Evolutionary conservation across 2,888 invertebrate species (phyloP), one percentile per base, ranked within the genome.

Genomic region (Leptinotarsa tumamoca): DNA sequence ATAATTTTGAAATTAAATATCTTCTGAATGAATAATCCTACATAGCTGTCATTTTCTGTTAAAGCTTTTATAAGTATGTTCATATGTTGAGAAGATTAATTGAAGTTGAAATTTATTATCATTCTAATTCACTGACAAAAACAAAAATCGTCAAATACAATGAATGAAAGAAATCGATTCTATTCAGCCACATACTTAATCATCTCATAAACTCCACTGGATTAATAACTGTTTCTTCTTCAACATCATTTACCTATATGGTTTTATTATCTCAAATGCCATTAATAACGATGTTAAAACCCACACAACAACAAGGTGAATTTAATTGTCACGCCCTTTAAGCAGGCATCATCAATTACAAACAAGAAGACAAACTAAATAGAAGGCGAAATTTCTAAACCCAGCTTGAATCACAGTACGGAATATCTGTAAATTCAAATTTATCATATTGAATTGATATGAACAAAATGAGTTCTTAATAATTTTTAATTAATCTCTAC

Each of bases 251-350:
- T 66, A 33, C 7, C 33, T 33, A 58, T 63, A 67, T 56, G 66
- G 74, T 67, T 71, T 73, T 75, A 75, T 73, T 67, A 74, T 72
- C 73, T 69, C 74, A 56, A 63, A 67, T 75, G n/a, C 52, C 73
- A 75, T 79, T 77, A 79, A 77, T 76, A 75, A 79, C 67, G 56
- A 68, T 70, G 50, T 70, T 70, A 61, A 70, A 58, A 58, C 70
- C 58, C 70, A 70, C 58, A 70, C 58, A 23, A 49, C 49, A 58
- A 70, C 58, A 70, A 70, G 70, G 49, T 70, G 79, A 79, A 80
- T 81, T 80, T 80, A 80, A 82, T 81, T 82, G 80, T 82, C 81
- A 82, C 81, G 80, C 82, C 81, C 77, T 73, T 73, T 71, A 72
- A 70, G 70, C 71, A 74, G 71, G 71, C 58, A 77, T 76, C 79